phyloP scores from a whole-genome alignment of 2,113 vertebrate genomes.

The Laterallus jamaicensis region DNA sequence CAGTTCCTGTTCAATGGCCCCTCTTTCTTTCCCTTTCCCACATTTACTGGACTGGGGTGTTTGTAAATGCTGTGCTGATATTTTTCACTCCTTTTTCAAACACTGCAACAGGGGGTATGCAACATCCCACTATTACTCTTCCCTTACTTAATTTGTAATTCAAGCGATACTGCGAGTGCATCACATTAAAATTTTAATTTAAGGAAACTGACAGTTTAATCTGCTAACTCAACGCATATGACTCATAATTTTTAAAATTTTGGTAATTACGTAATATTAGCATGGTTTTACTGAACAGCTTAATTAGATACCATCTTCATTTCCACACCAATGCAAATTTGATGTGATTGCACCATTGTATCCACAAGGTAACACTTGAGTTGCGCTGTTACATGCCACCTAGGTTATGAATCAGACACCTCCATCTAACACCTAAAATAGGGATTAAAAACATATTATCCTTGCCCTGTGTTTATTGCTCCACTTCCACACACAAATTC shows the following conservation, averaged over 20 bases:
- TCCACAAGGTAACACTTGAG: background rate
- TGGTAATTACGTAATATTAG: background rate
- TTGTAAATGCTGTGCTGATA: background rate
- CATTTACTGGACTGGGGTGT: background rate
- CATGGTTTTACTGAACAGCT: background rate
- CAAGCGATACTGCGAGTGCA: background rate
- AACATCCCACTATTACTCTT: background rate
- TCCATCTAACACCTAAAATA: background rate
- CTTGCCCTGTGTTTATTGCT: background rate
- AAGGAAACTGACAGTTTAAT: conserved; percentile 34
- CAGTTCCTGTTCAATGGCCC: background rate
- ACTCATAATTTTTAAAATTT: background rate
- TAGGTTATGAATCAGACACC: background rate
- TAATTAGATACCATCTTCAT: background rate
- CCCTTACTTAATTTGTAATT: background rate
- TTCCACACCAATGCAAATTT: background rate
- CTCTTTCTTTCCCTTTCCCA: background rate
- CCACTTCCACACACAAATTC: background rate
- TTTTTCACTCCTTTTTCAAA: background rate
- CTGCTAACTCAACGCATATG: background rate
- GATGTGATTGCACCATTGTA: background rate
- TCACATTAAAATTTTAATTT: conserved; percentile 6
- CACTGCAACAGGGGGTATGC: too few relatives aligned
- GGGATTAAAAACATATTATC: background rate
- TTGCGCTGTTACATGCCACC: background rate